Percentiles rank a stretch among this genome's conserved stretches.
These are phyloP conservation scores for Eupithecia pulchellata DNA, from an alignment of 2,888 invertebrate species.

Conservation along the genomic window DNA sequence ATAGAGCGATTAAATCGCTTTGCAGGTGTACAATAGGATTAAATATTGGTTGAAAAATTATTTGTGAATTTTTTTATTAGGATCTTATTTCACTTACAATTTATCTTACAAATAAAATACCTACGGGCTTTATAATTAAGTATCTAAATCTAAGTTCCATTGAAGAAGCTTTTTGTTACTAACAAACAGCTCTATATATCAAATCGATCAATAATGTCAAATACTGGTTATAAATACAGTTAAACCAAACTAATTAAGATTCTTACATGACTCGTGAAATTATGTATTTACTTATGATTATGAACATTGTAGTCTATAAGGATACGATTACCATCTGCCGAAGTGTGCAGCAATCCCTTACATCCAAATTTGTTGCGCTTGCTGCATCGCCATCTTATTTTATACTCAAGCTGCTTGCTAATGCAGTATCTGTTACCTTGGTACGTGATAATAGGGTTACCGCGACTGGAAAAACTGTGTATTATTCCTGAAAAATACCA, in stretches of 20 bases:
- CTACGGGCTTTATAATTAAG: background rate
- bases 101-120: background rate
- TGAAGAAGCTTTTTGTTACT: too few relatives aligned
- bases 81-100: background rate
- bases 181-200: too few relatives aligned
- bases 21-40: too few relatives aligned
- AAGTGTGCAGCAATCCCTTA: background rate
- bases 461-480: conserved; percentile 16
- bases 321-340: background rate
- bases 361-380: conserved; percentile 3
- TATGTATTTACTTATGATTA: conserved; percentile 2
- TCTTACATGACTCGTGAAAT: background rate
- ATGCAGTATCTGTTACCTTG: conserved; percentile 5
- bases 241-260: background rate
- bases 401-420: background rate
- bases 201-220: background rate
- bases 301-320: conserved; percentile 4
- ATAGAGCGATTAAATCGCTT: too few relatives aligned
- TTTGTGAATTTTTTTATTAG: background rate
- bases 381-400: conserved; percentile 5
- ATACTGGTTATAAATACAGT: background rate
- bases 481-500: background rate
- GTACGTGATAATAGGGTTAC: conserved; percentile 34
- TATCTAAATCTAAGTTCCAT: too few relatives aligned
- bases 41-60: too few relatives aligned